Percentiles rank a stretch among this genome's conserved stretches.
Evolutionary conservation across 2,797 vertebrate species (phyloP).

Genomic region (Gambelia wislizenii): DNA sequence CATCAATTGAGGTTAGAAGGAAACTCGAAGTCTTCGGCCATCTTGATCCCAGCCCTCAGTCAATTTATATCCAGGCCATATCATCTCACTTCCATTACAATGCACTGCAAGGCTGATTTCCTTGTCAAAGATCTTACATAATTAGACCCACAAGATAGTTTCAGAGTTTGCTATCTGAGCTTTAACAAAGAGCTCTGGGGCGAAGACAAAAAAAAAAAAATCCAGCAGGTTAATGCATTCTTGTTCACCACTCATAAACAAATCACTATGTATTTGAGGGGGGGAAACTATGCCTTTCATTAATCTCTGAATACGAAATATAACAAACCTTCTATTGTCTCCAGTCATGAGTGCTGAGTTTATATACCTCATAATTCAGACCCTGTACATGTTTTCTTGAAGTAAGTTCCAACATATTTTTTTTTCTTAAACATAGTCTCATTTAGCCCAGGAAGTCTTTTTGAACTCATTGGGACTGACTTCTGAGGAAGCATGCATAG

Average conservation of each 20-base stretch:
- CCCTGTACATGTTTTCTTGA: neutral
- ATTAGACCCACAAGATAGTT: neutral
- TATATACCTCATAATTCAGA: neutral
- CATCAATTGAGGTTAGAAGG: too few relatives aligned
- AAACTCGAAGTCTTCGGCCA: too few relatives aligned
- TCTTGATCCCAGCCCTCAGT: neutral
- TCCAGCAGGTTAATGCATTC: neutral
- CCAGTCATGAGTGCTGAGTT: neutral
- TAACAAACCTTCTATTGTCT: neutral
- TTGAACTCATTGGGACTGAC: neutral
- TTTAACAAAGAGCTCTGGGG: neutral
- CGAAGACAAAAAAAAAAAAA: neutral
- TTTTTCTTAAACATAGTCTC: too few relatives aligned
- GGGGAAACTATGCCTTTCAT: neutral
- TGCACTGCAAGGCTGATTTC: neutral
- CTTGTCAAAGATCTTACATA: neutral
- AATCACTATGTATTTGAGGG: neutral
- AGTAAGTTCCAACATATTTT: too few relatives aligned
- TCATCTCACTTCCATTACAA: neutral
- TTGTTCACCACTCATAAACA: too few relatives aligned
- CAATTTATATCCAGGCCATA: neutral
- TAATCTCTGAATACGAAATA: neutral
- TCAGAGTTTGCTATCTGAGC: neutral
- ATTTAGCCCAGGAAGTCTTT: neutral
- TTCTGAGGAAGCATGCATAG: neutral